phyloP scores from a whole-genome alignment of 2,888 invertebrate genomes.

The Gymnocheta viridis region DNA sequence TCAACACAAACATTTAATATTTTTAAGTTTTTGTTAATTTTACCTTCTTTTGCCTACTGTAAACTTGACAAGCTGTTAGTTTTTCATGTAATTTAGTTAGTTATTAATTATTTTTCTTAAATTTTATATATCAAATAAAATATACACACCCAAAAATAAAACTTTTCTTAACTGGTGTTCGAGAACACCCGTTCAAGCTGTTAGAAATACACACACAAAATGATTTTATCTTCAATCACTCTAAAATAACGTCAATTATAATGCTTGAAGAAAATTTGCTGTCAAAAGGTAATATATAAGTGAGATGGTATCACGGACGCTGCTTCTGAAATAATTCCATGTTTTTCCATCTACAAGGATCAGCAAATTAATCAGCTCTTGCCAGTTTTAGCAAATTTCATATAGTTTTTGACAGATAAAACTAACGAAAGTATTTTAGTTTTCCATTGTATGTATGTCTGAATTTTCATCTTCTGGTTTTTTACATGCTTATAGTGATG shows the following conservation, averaged over 20 bases:
- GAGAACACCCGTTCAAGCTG: slow-evolving; percentile 32
- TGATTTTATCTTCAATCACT: slow-evolving; percentile 3
- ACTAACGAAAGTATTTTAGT: no score
- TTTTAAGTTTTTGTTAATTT: slow-evolving; percentile 49
- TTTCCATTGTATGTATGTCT: no score
- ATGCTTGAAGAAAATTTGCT: neutral
- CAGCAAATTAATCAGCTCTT: no score
- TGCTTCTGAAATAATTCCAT: no score
- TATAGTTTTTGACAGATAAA: no score
- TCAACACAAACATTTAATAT: slow-evolving; percentile 17
- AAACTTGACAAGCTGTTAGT: slow-evolving; percentile 57
- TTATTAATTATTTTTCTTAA: slow-evolving; percentile 30
- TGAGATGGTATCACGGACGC: neutral
- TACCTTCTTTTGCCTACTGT: slow-evolving; percentile 60
- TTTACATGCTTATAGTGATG: no score
- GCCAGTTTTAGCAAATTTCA: no score
- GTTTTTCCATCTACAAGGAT: no score
- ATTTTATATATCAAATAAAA: slow-evolving; percentile 21
- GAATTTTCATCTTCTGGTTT: no score
- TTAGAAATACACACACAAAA: slow-evolving; percentile 40
- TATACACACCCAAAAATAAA: slow-evolving; percentile 66
- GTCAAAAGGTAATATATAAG: neutral
- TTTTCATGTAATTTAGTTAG: slow-evolving; percentile 45
- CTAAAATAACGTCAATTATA: neutral
- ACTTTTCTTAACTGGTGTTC: slow-evolving; percentile 18